Evolutionary conservation across 1,140 invertebrate species (phyloP).

Genomic region (Helicoverpa zea): DNA sequence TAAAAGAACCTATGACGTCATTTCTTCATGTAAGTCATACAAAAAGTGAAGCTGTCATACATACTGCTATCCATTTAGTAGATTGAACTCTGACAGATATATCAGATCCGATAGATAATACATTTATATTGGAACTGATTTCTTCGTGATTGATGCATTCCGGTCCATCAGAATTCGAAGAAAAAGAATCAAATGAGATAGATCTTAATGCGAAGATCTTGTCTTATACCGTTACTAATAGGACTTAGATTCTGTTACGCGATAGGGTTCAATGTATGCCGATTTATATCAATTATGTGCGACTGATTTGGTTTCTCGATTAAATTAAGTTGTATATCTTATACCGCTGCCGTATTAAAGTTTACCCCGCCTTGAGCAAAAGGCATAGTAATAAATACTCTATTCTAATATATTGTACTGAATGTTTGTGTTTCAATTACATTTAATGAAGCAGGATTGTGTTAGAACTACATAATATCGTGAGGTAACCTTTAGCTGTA

Average conservation of each 20-base stretch:
- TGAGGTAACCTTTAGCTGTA: background rate
- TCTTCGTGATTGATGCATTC: conserved; percentile 25
- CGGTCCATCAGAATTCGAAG: conserved; percentile 28
- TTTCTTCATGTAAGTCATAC: conserved; percentile 7
- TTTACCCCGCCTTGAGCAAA: conserved; percentile 21
- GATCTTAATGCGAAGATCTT: conserved; percentile 30
- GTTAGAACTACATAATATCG: background rate
- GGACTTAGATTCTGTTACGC: conserved; percentile 9
- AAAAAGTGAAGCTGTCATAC: conserved; percentile 25
- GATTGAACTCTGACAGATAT: conserved; percentile 41
- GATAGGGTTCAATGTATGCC: conserved; percentile 32
- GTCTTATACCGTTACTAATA: conserved; percentile 9
- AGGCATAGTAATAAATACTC: conserved; percentile 25
- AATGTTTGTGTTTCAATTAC: conserved; percentile 20
- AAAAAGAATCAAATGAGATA: conserved; percentile 25
- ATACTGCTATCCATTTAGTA: conserved; percentile 44
- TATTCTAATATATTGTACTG: conserved; percentile 27
- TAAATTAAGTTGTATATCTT: conserved; percentile 34
- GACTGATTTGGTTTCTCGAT: conserved; percentile 31
- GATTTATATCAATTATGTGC: conserved; percentile 33
- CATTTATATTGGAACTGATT: conserved; percentile 44
- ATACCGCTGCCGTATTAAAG: conserved; percentile 31
- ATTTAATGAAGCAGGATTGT: background rate
- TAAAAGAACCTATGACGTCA: conserved; percentile 18
- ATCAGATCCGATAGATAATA: conserved; percentile 34